Percentiles rank a stretch among this genome's conserved stretches.
Evolutionary conservation across 2,888 invertebrate genomes (phyloP).

Genomic region (Drosophila monieri): DNA sequence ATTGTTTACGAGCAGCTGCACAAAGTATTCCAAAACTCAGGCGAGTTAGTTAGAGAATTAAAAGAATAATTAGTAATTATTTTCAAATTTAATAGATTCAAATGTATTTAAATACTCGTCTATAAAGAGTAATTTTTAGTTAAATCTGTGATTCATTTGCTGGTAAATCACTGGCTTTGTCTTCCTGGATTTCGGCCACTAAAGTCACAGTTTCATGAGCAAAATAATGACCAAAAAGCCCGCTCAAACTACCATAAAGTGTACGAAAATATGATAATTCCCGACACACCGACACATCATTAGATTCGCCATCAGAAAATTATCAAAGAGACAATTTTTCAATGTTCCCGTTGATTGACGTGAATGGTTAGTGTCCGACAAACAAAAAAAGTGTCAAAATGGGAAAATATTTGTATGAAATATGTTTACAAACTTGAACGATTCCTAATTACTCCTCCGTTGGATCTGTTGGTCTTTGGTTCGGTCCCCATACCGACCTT

Average conservation of each 20-base stretch:
- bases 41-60: not conserved
- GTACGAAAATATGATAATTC: constrained; percentile 42
- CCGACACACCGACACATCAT: constrained; percentile 16
- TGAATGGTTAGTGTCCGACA: constrained; percentile 23
- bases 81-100: too few relatives aligned
- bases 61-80: too few relatives aligned
- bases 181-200: constrained; percentile 21
- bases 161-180: constrained; percentile 24
- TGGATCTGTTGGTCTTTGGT: constrained; percentile 21
- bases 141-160: constrained; percentile 18
- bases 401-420: constrained; percentile 16
- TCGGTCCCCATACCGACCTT: constrained; percentile 12
- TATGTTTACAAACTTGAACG: constrained; percentile 27
- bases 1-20: constrained; percentile 23
- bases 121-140: not conserved
- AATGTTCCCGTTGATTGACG: constrained; percentile 38
- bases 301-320: constrained; percentile 45
- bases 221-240: constrained; percentile 26
- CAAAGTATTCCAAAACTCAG: constrained; percentile 2
- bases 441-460: constrained; percentile 43
- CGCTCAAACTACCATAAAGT: constrained; percentile 36
- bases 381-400: constrained; percentile 13
- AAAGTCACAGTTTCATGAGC: constrained; percentile 33
- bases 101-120: too few relatives aligned
- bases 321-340: constrained; percentile 42